Conservation (phyloP, 2,888 invertebrate genomes). For the Meteorus cinctellus region DNA sequence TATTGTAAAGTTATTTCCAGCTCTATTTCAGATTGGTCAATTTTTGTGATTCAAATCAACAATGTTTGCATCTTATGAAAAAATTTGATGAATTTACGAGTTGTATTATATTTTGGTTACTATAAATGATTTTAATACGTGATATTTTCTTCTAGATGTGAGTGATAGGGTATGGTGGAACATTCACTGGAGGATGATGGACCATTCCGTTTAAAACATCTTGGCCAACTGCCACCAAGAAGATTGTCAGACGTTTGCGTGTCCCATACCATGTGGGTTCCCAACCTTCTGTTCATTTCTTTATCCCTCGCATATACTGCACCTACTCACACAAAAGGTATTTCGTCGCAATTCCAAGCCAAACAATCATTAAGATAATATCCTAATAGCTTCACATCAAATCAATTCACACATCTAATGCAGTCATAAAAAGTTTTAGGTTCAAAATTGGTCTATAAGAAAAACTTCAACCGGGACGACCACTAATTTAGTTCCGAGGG, state of each 20-base stretch:
- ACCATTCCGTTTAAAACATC: slow-evolving; percentile 39
- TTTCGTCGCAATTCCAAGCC: not conserved
- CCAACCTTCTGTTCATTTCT: slow-evolving; percentile 30
- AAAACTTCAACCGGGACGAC: slow-evolving; percentile 59
- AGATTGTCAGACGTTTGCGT: slow-evolving; percentile 61
- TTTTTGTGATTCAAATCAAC: no score
- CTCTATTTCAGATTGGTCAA: no score
- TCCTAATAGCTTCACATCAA: not conserved
- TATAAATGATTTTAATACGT: not conserved
- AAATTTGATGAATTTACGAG: not conserved
- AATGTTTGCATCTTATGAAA: not conserved
- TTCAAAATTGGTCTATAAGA: slow-evolving; percentile 33
- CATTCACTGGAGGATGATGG: slow-evolving; percentile 27
- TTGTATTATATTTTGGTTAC: not conserved
- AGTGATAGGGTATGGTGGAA: not conserved
- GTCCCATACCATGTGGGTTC: slow-evolving; percentile 46
- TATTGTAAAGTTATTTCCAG: no score
- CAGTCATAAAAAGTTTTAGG: slow-evolving; percentile 21
- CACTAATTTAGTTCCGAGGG: slow-evolving; percentile 62
- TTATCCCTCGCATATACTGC: not conserved
- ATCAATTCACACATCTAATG: slow-evolving; percentile 8
- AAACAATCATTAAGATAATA: not conserved
- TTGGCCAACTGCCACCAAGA: slow-evolving; percentile 60
- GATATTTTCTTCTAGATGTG: slow-evolving; percentile 42
- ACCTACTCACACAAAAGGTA: not conserved